Conservation (phyloP, 2,888 invertebrate genomes). For the Patella caerulea region DNA sequence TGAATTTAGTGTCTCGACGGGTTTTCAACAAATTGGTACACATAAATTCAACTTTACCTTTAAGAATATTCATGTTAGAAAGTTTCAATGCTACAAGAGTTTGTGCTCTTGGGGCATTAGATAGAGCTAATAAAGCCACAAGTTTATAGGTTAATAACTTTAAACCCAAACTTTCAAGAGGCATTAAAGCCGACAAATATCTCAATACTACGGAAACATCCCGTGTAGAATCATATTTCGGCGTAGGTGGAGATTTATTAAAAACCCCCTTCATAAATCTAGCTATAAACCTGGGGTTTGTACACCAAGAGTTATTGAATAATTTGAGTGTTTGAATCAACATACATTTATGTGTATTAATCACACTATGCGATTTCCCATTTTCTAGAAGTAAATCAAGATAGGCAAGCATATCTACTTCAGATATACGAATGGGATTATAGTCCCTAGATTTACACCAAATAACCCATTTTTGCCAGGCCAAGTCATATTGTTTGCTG, state of each 20-base stretch:
- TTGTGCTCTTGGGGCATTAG: conserved; percentile 31
- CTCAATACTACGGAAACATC: conserved; percentile 32
- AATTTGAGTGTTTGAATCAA: not conserved
- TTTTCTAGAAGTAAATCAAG: not conserved
- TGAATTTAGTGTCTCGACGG: conserved; percentile 12
- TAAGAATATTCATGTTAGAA: conserved; percentile 22
- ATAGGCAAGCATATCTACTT: not conserved
- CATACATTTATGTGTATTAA: conserved; percentile 4
- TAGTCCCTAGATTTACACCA: not conserved
- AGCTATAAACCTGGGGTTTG: not conserved
- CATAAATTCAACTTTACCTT: conserved; percentile 25
- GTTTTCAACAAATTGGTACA: conserved; percentile 33
- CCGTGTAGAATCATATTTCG: conserved; percentile 34
- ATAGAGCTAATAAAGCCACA: conserved; percentile 25
- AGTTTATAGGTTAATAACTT: conserved; percentile 32
- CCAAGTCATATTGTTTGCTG: not conserved
- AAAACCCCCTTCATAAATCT: conserved; percentile 35
- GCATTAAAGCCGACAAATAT: conserved; percentile 23
- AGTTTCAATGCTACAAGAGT: conserved; percentile 26
- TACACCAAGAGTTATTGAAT: not conserved
- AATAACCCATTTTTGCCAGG: not conserved
- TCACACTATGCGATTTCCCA: not conserved
- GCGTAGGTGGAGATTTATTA: conserved; percentile 26
- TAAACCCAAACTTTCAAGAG: conserved; percentile 25
- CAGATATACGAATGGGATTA: conserved; percentile 25